A percentile compares a stretch with the other conserved stretches of the same genome.
Evolutionary conservation across 1,140 invertebrate genomes (phyloP).

Genomic region (Drosophila tristis): DNA sequence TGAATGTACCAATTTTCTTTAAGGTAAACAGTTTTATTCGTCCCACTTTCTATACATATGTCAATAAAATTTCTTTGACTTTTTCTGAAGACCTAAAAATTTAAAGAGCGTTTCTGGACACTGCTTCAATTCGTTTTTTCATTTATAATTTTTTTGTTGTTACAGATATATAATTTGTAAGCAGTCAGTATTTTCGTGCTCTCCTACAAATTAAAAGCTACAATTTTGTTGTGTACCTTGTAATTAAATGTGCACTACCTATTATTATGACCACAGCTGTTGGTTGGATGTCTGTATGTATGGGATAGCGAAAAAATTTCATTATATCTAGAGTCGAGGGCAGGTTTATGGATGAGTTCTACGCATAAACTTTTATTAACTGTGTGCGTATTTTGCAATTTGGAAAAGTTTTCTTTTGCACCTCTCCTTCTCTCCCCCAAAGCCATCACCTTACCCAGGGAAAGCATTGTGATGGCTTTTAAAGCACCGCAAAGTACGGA

Average conservation of each 20-base stretch:
- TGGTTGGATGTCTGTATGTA: slow-evolving; percentile 8
- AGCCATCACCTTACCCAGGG: too few species aligned
- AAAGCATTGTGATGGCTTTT: slow-evolving; percentile 18
- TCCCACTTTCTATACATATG: too few species aligned
- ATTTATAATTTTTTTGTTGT: too few species aligned
- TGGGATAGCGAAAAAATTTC: slow-evolving; percentile 58
- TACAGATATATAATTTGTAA: too few species aligned
- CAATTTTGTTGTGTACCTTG: too few species aligned
- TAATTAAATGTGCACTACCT: background rate
- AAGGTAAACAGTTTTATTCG: too few species aligned
- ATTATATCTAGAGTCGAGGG: slow-evolving; percentile 75
- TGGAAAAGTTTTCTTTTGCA: slow-evolving; percentile 45
- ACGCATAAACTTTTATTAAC: slow-evolving; percentile 79
- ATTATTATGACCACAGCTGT: background rate
- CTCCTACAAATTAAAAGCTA: too few species aligned
- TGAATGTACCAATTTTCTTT: too few species aligned
- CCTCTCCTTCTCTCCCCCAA: background rate
- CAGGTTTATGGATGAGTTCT: slow-evolving; percentile 72
- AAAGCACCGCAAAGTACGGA: slow-evolving; percentile 28
- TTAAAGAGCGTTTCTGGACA: too few species aligned
- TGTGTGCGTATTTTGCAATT: slow-evolving; percentile 75
- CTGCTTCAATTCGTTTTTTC: too few species aligned
- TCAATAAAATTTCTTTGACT: background rate
- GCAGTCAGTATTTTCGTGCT: too few species aligned
- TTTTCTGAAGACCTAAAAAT: too few species aligned